Evolutionary conservation across 2,888 invertebrate genomes (phyloP).

Genomic region (Fragum sueziense): DNA sequence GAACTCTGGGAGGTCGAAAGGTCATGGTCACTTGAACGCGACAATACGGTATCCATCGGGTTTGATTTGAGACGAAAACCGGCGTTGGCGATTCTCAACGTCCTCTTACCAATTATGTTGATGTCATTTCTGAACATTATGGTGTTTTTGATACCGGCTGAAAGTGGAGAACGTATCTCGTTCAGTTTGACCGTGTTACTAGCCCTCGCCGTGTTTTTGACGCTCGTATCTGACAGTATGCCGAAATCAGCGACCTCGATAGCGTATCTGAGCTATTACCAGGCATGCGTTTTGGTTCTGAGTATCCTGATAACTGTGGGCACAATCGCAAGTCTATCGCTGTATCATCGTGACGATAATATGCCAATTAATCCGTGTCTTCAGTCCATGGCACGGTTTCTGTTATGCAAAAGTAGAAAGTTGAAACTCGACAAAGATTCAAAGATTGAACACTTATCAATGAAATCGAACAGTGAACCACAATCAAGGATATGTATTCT

Average conservation of each 20-base stretch:
- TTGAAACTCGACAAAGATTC: too few species aligned
- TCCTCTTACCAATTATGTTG: constrained; percentile 6
- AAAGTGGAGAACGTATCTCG: constrained; percentile 3
- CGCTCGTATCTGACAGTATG: constrained; percentile 13
- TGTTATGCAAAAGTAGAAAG: neutral
- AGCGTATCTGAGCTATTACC: constrained; percentile 1
- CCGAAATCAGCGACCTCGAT: constrained; percentile 9
- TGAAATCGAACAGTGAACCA: too few species aligned
- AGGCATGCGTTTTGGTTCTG: neutral
- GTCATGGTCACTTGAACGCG: neutral
- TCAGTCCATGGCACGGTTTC: neutral
- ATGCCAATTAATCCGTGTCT: neutral
- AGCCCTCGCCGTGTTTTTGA: constrained; percentile 6
- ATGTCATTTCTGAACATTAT: constrained; percentile 11
- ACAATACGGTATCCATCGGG: neutral
- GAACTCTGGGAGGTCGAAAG: neutral
- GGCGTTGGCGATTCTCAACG: neutral
- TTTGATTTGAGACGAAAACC: neutral
- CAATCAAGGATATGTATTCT: too few species aligned
- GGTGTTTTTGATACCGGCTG: constrained; percentile 12
- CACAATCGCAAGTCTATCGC: neutral
- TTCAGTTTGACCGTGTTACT: constrained; percentile 5
- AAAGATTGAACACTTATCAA: too few species aligned
- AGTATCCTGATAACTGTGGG: constrained; percentile 9
- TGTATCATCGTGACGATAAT: neutral